Evolutionary conservation across 1,140 invertebrate species (phyloP).

Genomic region (Ceratosolen solmsi): DNA sequence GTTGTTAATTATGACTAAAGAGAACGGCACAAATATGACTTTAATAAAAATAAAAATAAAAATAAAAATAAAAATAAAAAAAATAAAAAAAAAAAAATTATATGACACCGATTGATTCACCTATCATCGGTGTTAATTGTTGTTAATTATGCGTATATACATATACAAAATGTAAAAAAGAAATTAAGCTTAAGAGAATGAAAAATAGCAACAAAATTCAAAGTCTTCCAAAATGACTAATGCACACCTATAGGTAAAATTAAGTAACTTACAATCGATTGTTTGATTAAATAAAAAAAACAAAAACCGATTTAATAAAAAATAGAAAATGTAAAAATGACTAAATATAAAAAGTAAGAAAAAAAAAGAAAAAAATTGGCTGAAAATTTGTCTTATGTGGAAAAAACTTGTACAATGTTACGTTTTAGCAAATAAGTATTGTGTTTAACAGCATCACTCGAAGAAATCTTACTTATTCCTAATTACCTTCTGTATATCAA

Average conservation of each 20-base stretch:
- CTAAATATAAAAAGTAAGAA: not conserved
- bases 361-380: slow-evolving; percentile 17
- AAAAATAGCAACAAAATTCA: slow-evolving; percentile 66
- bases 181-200: slow-evolving; percentile 37
- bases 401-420: slow-evolving; percentile 20
- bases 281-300: slow-evolving; percentile 19
- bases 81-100: slow-evolving; percentile 28
- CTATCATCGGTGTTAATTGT: slow-evolving; percentile 24
- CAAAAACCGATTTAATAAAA: slow-evolving; percentile 3
- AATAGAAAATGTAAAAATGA: not conserved
- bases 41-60: slow-evolving; percentile 34
- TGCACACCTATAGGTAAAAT: slow-evolving; percentile 10
- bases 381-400: slow-evolving; percentile 6
- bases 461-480: slow-evolving; percentile 52
- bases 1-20: slow-evolving; percentile 26
- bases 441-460: slow-evolving; percentile 30
- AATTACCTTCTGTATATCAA: slow-evolving; percentile 72
- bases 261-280: slow-evolving; percentile 18
- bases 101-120: not conserved
- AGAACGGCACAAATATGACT: slow-evolving; percentile 41
- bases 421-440: slow-evolving; percentile 36
- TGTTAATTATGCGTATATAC: slow-evolving; percentile 47
- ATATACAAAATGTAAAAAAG: slow-evolving; percentile 28
- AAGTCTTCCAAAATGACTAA: slow-evolving; percentile 64
- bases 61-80: no score